Conservation (phyloP, 2,797 vertebrate species). For the Pantherophis alleghaniensis region DNA sequence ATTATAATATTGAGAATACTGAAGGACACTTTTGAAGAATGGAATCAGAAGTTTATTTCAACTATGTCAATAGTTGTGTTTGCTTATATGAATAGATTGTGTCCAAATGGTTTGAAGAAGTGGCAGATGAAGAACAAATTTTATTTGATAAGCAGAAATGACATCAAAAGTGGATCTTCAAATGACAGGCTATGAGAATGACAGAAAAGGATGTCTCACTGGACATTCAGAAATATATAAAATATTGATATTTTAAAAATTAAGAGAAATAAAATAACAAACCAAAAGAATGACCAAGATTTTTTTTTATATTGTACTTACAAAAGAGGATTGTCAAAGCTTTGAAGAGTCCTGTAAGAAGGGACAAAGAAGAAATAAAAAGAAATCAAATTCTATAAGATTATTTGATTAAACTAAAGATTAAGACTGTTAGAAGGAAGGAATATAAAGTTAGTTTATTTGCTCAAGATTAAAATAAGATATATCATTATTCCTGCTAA, state of each 20-base stretch:
- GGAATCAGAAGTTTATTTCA: background rate
- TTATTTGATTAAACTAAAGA: background rate
- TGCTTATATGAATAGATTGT: background rate
- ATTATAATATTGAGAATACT: background rate
- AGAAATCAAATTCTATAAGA: background rate
- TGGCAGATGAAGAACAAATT: background rate
- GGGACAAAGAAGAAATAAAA: background rate
- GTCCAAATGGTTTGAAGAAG: background rate
- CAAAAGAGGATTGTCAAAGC: background rate
- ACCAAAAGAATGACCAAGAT: background rate
- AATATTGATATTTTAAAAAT: background rate
- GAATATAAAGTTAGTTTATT: background rate
- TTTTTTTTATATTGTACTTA: background rate
- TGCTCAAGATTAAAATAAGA: background rate
- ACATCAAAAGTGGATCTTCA: background rate
- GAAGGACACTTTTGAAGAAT: background rate
- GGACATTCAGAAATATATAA: background rate
- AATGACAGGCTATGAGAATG: background rate
- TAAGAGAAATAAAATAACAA: background rate
- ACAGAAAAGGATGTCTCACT: background rate
- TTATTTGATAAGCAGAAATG: background rate
- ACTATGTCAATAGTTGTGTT: background rate
- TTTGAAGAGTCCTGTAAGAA: background rate
- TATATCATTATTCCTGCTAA: background rate
- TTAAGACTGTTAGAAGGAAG: background rate